Evolutionary conservation across 2,797 vertebrate genomes (phyloP).

Genomic region (Coreius guichenoti): DNA sequence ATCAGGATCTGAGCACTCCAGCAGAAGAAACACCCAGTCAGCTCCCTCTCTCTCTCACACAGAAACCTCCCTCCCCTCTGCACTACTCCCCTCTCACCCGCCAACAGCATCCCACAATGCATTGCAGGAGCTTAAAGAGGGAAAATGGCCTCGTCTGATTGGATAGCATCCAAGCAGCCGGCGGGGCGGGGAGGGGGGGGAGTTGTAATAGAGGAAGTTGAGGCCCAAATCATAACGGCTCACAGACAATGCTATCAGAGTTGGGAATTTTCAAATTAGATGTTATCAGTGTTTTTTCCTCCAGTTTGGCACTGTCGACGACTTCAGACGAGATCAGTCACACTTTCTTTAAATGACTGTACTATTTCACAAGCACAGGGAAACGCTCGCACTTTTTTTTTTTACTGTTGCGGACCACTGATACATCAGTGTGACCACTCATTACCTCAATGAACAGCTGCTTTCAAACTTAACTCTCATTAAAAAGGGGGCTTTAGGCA

Average conservation of each 20-base stretch:
- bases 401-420: slow-evolving; percentile 64
- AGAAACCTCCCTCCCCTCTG: slow-evolving; percentile 52
- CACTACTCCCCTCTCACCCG: slow-evolving; percentile 43
- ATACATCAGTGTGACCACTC: slow-evolving; percentile 63
- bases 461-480: slow-evolving; percentile 78
- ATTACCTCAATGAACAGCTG: slow-evolving; percentile 74
- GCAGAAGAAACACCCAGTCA: slow-evolving; percentile 71
- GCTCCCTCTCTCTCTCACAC: slow-evolving; percentile 46
- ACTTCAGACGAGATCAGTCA: slow-evolving; percentile 12
- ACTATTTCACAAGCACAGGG: slow-evolving; percentile 69
- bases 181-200: slow-evolving; percentile 1
- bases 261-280: slow-evolving; percentile 32
- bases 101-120: slow-evolving; percentile 56
- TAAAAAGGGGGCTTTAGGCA: slow-evolving; percentile 64
- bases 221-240: slow-evolving; percentile 38
- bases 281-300: slow-evolving; percentile 38
- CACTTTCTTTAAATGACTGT: slow-evolving; percentile 36
- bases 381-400: slow-evolving; percentile 61
- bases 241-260: slow-evolving; percentile 32
- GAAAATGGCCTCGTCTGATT: slow-evolving; percentile 44
- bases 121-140: slow-evolving; percentile 34
- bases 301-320: slow-evolving; percentile 19
- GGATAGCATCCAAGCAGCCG: slow-evolving; percentile 26
- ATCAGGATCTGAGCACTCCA: slow-evolving; percentile 72
- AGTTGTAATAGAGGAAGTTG: slow-evolving; percentile 50